phyloP scores from a whole-genome alignment of 2,888 invertebrate species.

The Sinhomidia bicolor region DNA sequence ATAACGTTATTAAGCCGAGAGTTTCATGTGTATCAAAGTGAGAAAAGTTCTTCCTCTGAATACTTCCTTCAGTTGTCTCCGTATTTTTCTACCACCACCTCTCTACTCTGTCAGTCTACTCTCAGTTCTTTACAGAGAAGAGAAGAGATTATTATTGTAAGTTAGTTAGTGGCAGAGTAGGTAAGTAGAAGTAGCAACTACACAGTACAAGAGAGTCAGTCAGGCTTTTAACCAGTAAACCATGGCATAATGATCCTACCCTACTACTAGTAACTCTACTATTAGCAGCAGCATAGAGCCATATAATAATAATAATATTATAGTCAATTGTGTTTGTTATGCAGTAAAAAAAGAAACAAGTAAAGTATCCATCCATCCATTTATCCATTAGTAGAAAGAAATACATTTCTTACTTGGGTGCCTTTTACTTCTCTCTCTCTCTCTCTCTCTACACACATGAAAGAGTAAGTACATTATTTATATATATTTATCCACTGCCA shows the following conservation, averaged over 20 bases:
- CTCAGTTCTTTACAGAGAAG: neutral
- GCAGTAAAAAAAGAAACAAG: constrained; percentile 49
- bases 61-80: constrained; percentile 24
- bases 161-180: constrained; percentile 21
- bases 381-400: constrained; percentile 64
- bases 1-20: constrained; percentile 39
- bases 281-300: neutral
- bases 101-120: neutral
- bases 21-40: constrained; percentile 59
- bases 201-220: constrained; percentile 18
- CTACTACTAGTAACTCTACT: neutral
- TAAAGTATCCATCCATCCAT: constrained; percentile 56
- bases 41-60: constrained; percentile 41
- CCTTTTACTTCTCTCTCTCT: constrained; percentile 50
- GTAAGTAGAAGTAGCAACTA: no score
- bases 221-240: constrained; percentile 45
- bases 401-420: constrained; percentile 67
- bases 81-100: neutral
- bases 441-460: no score
- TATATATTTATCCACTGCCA: constrained; percentile 34
- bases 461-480: constrained; percentile 53
- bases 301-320: constrained; percentile 17
- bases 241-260: constrained; percentile 37
- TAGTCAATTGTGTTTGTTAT: constrained; percentile 65
- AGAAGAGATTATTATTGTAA: constrained; percentile 59